Conservation (phyloP, 2,113 vertebrate species). For the Motacilla tschutschensis region DNA sequence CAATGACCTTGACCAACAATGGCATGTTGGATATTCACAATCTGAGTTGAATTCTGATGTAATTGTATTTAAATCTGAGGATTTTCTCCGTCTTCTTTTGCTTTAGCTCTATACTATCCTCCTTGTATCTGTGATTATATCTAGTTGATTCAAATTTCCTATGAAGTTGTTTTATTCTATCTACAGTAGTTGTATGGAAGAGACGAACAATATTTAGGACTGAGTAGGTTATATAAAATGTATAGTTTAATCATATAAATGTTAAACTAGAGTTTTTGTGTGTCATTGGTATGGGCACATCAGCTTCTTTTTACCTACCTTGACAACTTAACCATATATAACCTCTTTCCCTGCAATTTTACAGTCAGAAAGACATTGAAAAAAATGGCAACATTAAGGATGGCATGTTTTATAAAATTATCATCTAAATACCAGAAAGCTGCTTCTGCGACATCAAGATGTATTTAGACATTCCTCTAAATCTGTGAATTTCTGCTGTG, state of each 20-base stretch:
- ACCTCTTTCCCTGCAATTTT: background rate
- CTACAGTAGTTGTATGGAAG: background rate
- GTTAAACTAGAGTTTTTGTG: background rate
- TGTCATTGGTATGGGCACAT: background rate
- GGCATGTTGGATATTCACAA: background rate
- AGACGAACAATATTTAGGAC: background rate
- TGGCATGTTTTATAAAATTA: background rate
- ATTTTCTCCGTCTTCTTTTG: background rate
- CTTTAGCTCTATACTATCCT: background rate
- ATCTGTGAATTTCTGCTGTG: background rate
- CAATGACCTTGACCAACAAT: background rate
- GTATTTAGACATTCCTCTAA: background rate
- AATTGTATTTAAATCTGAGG: background rate
- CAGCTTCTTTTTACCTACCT: background rate
- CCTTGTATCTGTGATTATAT: background rate
- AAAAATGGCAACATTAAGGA: background rate
- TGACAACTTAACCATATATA: background rate
- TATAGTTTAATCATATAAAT: background rate
- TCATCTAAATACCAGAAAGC: background rate
- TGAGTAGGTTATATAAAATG: background rate
- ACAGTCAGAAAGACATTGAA: background rate
- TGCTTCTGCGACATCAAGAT: background rate
- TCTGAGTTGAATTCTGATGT: background rate
- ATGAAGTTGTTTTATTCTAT: background rate
- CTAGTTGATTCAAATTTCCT: background rate